Evolutionary conservation across 1,140 invertebrate species (phyloP).

Genomic region (Drosophila suzukii): DNA sequence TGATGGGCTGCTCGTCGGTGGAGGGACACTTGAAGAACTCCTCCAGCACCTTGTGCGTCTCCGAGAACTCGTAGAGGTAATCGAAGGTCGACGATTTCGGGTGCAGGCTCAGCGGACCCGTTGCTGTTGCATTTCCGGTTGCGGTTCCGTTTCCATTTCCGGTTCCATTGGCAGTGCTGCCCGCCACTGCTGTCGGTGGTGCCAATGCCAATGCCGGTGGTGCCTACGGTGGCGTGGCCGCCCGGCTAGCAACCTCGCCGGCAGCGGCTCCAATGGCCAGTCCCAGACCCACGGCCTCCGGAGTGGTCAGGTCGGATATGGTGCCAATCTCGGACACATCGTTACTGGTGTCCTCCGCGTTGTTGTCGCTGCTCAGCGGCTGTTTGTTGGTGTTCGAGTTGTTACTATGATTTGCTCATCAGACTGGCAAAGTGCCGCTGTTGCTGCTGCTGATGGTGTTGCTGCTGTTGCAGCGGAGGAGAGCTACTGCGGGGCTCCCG

Average conservation of each 20-base stretch:
- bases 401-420: conserved; percentile 55
- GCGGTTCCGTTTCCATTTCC: neutral
- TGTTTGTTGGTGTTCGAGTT: conserved; percentile 51
- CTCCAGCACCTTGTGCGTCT: conserved; percentile 95
- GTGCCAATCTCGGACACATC: conserved; percentile 84
- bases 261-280: conserved; percentile 32
- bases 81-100: conserved; percentile 89
- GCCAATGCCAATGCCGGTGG: conserved; percentile 9
- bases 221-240: conserved; percentile 13
- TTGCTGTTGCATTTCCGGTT: conserved; percentile 10
- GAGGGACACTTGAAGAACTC: conserved; percentile 95
- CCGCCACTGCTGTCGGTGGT: conserved; percentile 22
- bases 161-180: conserved; percentile 9
- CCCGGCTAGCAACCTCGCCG: conserved; percentile 31
- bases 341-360: conserved; percentile 83
- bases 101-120: conserved; percentile 80
- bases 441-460: conserved; percentile 51
- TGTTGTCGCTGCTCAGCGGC: conserved; percentile 67
- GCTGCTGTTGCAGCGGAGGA: conserved; percentile 50
- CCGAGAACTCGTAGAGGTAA: conserved; percentile 95
- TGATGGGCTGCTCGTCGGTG: conserved; percentile 86
- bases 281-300: conserved; percentile 55
- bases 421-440: conserved; percentile 49
- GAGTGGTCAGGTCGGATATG: conserved; percentile 80
- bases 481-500: conserved; percentile 63